Conservation (phyloP, 1,140 invertebrate species). For the Zaprionus tsacasi region DNA sequence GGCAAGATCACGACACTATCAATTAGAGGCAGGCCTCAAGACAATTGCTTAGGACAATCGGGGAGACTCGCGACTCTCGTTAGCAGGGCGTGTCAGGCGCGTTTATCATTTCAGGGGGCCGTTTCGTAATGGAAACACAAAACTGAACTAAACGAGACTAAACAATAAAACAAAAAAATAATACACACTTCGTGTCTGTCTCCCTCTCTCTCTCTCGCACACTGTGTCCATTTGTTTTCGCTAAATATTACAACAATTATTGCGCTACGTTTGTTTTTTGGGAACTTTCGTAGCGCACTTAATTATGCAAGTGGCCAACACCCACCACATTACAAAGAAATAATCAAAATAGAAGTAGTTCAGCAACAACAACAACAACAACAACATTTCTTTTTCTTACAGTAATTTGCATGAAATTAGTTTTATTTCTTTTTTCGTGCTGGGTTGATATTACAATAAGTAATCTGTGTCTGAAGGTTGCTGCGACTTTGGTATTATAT, state of each 20-base stretch:
- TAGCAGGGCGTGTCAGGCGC: conserved; percentile 74
- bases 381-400: conserved; percentile 39
- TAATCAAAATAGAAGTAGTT: conserved; percentile 16
- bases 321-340: conserved; percentile 29
- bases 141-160: conserved; percentile 32
- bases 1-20: conserved; percentile 75
- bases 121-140: conserved; percentile 57
- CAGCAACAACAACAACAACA: conserved; percentile 8
- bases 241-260: conserved; percentile 69
- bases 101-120: conserved; percentile 67
- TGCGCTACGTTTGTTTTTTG: conserved; percentile 67
- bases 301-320: conserved; percentile 74
- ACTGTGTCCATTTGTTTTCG: conserved; percentile 32
- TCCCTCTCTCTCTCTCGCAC: background rate
- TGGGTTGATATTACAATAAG: conserved; percentile 23
- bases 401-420: conserved; percentile 76
- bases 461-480: conserved; percentile 28
- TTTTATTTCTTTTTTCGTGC: conserved; percentile 20
- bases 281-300: conserved; percentile 67
- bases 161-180: background rate
- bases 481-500: conserved; percentile 32
- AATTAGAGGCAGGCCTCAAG: conserved; percentile 67
- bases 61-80: conserved; percentile 52
- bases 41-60: conserved; percentile 70
- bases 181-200: conserved; percentile 36